Base-by-base conservation (phyloP, 2,888 invertebrate genomes). In the Orgyia antiqua region DNA sequence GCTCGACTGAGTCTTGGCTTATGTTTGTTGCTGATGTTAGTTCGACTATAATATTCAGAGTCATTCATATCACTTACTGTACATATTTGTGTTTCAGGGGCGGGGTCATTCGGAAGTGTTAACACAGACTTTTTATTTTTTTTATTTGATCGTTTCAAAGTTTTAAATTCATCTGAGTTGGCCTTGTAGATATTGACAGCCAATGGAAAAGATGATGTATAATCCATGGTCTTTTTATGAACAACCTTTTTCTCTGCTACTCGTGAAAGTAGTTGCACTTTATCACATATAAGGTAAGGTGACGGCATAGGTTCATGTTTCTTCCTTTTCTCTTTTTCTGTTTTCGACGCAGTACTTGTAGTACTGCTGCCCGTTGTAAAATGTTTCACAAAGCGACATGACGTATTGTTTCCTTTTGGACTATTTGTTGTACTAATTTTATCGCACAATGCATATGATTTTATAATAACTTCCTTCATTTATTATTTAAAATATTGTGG, bases 41-140 rank as follows among this genome's bases (percentile, higher is more conserved):
- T 55, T 20, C 50, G 51, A 5, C 61, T 63, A 11, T 44, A 63
- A 11, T 44, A 63, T 51, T 82, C 82, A 3, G 71, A 70, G 28
- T 83, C 82, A 31, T 77, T 83, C 51, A 78, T 68, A 37, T 83
- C 82, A 41, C 83, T 83, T 1, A 74, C 79, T 8, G 80, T 80
- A 36, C 73, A 75, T 11, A 42, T 39, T 50, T 73, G 69, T 10
- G 68, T 69, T 9, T 50, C 31, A 13, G 51, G 61, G 11, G 56
- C 45, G 5, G 58, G 66, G 23, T 67, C 51, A 48, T 74, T 80
- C 0, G 80, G 76, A 24, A 79, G 58, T 1, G 79, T 79, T 19
- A 79, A 50, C 7, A 80, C 77, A 2, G 76, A 78, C 42, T 83
- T 84, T 36, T 74, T 70, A 2, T 63, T 58, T 41, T 78, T 82